Percentiles rank a stretch among this genome's conserved stretches.
These are phyloP conservation scores for Ceyx cyanopectus DNA, from an alignment of 2,113 vertebrate genomes.

Conservation along the genomic window DNA sequence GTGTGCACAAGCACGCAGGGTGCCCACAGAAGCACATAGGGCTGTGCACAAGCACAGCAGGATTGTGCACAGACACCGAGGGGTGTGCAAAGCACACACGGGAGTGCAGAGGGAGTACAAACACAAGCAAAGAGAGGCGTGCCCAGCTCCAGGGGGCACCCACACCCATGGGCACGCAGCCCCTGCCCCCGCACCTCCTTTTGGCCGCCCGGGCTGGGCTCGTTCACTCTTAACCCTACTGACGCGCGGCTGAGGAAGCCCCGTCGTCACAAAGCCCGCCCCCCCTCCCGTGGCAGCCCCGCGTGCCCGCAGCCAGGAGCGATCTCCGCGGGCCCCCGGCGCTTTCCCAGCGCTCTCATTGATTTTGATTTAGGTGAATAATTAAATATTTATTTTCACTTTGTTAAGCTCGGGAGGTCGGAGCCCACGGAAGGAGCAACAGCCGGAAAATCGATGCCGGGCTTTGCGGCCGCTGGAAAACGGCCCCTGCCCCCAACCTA, in stretches of 20 bases:
- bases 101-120: too few relatives aligned
- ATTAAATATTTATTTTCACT: constrained; percentile 89
- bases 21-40: too few relatives aligned
- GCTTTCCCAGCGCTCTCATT: constrained; percentile 66
- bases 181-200: accelerated
- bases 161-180: too few relatives aligned
- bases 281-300: neutral
- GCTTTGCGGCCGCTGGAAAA: constrained; percentile 50
- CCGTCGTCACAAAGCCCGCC: accelerated
- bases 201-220: neutral
- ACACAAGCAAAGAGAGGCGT: neutral
- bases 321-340: constrained; percentile 18
- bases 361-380: constrained; percentile 84
- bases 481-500: neutral
- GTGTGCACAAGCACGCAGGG: too few relatives aligned
- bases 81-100: too few relatives aligned
- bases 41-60: neutral
- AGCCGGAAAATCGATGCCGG: constrained; percentile 59
- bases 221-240: neutral
- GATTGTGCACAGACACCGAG: neutral
- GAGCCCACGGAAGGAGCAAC: constrained; percentile 70
- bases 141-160: neutral
- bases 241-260: accelerated
- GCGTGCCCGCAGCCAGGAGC: neutral
- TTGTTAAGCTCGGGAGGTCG: constrained; percentile 80